Evolutionary conservation across 2,888 invertebrate species (phyloP), one percentile per base, ranked within the genome.

Genomic region (Tryphoninae sp.): DNA sequence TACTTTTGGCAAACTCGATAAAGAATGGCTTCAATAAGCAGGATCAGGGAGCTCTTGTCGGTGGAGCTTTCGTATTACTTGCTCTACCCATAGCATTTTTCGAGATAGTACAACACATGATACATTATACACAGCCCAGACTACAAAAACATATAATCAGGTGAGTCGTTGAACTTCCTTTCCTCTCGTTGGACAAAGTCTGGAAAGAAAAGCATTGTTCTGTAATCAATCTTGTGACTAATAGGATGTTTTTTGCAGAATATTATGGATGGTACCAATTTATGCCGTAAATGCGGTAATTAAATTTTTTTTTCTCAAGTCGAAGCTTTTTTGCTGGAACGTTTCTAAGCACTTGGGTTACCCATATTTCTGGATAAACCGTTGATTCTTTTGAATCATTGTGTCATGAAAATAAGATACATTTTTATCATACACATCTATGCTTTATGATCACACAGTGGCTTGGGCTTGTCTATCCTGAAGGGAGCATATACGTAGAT

Each of bases 201-300:
- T 51, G 61, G 62, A 76, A 16, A 68, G 11, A 61, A 33, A 80
- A 22, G 40, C 11, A 58, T 51, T 74, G 61, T 83, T 58, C 67
- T 65, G 76, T 59, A 73, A 77, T 69, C 19, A 19, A 19, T 73
- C 78, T 65, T 0, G 61, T 86, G 85, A 55, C 23, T 68, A 71
- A 53, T 75, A 84, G 75, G 74, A 71, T 82, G 74, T 84, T 86
- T 85, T 85, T 93, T 94, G 85, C 92, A 97, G 97, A 92, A 96
- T 98, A 92, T 91, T 98, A 86, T 98, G 98, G 98, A 98, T 98
- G 98, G 98, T 98, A 73, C 98, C 98, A 82, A 98, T 98, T 88
- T 98, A 98, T 94, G 97, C 98, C 55, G 92, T 97, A 8, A 98
- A 98, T 94, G 98, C 98, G 85, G 96, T 97, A 94, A 95, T 96